These are phyloP conservation scores for Zoanthus sociatus DNA, from an alignment of 92 coral and sea anemone species.

Conservation along the genomic window DNA sequence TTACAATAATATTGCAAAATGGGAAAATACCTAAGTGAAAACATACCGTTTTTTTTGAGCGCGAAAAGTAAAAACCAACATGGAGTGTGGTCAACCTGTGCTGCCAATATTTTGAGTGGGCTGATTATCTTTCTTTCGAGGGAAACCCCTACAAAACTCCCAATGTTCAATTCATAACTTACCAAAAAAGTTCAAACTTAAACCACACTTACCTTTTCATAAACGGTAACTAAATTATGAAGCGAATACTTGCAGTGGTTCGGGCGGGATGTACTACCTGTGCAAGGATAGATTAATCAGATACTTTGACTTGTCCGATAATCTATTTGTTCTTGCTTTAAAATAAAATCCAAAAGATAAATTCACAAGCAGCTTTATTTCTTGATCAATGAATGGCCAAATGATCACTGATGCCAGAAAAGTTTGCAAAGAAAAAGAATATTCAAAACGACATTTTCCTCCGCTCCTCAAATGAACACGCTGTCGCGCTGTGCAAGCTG, in stretches of 20 bases:
- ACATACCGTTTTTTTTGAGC: not conserved
- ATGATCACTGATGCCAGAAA: not conserved
- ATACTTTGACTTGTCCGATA: not conserved
- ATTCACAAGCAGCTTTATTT: not conserved
- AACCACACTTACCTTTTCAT: not conserved
- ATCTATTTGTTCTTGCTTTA: not conserved
- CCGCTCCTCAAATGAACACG: not conserved
- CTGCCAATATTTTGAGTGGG: not conserved
- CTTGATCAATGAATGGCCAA: not conserved
- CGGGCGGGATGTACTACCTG: conserved; percentile 11
- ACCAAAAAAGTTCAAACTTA: no score
- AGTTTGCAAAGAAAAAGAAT: not conserved
- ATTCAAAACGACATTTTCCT: not conserved
- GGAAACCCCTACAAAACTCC: no score
- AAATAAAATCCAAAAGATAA: not conserved
- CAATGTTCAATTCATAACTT: no score
- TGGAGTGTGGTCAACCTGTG: not conserved
- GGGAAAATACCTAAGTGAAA: no score
- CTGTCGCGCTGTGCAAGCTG: conserved; percentile 20
- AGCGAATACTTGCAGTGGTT: not conserved
- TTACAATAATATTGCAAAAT: no score
- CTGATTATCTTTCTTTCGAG: not conserved
- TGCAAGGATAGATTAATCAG: not conserved
- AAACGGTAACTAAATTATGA: not conserved
- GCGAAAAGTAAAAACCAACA: not conserved